Percentiles rank a stretch among this genome's conserved stretches.
phyloP scores from a whole-genome alignment of 2,888 invertebrate species.

The Chloromyia formosa region DNA sequence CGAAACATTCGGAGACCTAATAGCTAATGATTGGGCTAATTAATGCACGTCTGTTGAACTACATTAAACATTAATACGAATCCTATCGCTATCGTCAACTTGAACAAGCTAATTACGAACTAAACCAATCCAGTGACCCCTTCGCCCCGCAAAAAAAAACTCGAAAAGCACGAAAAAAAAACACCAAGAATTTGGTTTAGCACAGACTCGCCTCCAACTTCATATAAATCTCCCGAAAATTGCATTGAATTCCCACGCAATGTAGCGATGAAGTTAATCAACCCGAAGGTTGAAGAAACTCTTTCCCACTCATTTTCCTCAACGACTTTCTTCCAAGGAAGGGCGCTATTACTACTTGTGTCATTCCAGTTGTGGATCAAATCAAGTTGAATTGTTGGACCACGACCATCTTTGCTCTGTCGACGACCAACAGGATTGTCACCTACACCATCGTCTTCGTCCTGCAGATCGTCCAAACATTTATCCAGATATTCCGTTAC shows the following conservation, averaged over 20 bases:
- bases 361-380: too few relatives aligned
- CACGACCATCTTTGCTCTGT: background rate
- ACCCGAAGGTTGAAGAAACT: constrained; percentile 22
- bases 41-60: background rate
- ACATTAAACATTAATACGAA: background rate
- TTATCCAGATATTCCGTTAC: constrained; percentile 44
- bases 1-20: background rate
- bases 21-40: background rate
- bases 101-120: background rate
- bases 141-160: background rate
- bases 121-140: too few relatives aligned
- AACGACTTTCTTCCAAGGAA: background rate
- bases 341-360: too few relatives aligned
- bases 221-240: background rate
- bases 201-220: too few relatives aligned
- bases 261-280: background rate
- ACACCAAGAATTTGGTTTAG: too few relatives aligned
- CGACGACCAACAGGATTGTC: constrained; percentile 12
- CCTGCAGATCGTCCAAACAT: constrained; percentile 24
- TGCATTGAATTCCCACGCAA: constrained; percentile 1
- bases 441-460: background rate
- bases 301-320: constrained; percentile 12
- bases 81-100: background rate
- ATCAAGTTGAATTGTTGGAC: too few relatives aligned
- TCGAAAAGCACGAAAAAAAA: too few relatives aligned